A percentile compares a stretch with the other conserved stretches of the same genome.
phyloP scores from a whole-genome alignment of 2,113 vertebrate species.

The Morone chrysops region DNA sequence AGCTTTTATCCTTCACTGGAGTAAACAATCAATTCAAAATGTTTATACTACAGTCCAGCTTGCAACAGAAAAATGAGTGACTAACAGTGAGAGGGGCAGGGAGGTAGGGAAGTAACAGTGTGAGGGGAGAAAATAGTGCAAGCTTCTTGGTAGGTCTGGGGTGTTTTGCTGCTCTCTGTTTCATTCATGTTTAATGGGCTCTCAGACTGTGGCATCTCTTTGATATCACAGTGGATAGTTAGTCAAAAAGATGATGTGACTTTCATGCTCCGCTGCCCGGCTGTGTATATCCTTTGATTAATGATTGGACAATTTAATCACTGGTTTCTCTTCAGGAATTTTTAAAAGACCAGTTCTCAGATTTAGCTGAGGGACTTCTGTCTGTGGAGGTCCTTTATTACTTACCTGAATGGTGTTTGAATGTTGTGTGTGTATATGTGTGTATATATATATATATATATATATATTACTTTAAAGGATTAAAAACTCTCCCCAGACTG shows the following conservation, averaged over 20 bases:
- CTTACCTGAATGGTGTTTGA: neutral
- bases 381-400: neutral
- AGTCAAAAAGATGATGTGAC: conserved; percentile 21
- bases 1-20: neutral
- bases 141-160: neutral
- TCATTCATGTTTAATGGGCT: conserved; percentile 54
- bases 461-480: too few relatives aligned
- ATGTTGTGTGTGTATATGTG: too few relatives aligned
- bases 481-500: neutral
- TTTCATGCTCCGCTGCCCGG: conserved; percentile 25
- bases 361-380: neutral
- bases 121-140: neutral
- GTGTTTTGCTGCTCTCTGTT: conserved; percentile 11
- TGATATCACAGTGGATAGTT: conserved; percentile 27
- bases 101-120: neutral
- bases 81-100: neutral
- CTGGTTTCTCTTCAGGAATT: neutral
- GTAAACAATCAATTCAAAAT: neutral
- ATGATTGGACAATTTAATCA: conserved; percentile 30
- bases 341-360: neutral
- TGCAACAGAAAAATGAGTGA: neutral
- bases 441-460: too few relatives aligned
- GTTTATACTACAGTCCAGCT: neutral
- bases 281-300: conserved; percentile 24
- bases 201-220: conserved; percentile 27